A percentile compares a stretch with the other conserved stretches of the same genome.
Evolutionary conservation across 2,888 invertebrate species (phyloP).

Genomic region (Microchrysa polita): DNA sequence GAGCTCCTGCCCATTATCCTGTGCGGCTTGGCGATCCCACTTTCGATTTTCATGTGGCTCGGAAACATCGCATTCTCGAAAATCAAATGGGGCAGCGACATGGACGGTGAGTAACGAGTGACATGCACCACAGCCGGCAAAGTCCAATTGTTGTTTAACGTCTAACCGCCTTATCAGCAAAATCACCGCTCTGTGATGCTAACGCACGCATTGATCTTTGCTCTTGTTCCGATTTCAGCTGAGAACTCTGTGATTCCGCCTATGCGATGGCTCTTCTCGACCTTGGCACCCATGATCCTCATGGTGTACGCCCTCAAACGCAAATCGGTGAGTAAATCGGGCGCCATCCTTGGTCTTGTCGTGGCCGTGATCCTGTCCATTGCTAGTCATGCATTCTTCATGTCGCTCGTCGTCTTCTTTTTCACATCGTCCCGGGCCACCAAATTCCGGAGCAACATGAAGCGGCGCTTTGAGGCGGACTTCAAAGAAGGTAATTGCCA

Average conservation of each 20-base stretch:
- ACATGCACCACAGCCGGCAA: background rate
- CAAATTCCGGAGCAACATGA: conserved; percentile 74
- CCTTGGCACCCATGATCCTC: conserved; percentile 69
- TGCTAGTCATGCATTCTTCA: conserved; percentile 80
- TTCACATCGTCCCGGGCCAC: conserved; percentile 83
- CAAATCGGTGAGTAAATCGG: conserved; percentile 75
- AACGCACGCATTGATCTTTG: background rate
- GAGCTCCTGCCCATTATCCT: conserved; percentile 70
- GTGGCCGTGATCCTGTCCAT: conserved; percentile 82
- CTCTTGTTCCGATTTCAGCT: conserved; percentile 30
- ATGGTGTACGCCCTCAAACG: conserved; percentile 74
- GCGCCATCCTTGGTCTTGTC: conserved; percentile 75
- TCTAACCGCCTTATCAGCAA: background rate
- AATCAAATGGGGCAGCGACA: conserved; percentile 66
- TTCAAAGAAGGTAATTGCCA: conserved; percentile 78
- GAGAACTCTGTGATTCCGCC: conserved; percentile 58
- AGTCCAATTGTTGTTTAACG: conserved; percentile 17
- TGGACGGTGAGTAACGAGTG: conserved; percentile 67
- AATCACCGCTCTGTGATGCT: background rate
- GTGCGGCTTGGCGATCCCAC: conserved; percentile 75
- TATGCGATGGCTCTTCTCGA: conserved; percentile 62
- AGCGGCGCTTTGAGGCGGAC: conserved; percentile 77
- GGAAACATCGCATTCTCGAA: conserved; percentile 75
- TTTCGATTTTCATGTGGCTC: conserved; percentile 82
- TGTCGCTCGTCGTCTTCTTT: conserved; percentile 80